Evolutionary conservation across 1,140 invertebrate species (phyloP), one percentile per base, ranked within the genome.

Genomic region (Chironomus striatipennis): DNA sequence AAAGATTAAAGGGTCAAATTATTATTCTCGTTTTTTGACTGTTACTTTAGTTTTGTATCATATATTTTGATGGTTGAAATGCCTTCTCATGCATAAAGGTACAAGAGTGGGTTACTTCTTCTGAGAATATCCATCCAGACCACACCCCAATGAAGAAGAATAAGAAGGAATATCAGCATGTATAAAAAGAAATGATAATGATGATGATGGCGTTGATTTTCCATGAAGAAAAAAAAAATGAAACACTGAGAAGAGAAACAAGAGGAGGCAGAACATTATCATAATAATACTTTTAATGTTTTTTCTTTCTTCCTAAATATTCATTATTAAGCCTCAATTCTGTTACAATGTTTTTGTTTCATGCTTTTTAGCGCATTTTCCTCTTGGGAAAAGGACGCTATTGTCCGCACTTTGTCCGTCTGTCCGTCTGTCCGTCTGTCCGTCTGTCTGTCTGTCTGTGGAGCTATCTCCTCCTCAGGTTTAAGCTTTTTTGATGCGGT

Each of bases 1-100:
- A 70, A 70, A 17, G 65, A 70, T 70, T 70, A 21, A 57, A 70
- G 65, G 65, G 65, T 70, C 65, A 70, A 70, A 70, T 70, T 70
- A 70, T 18, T 20, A 18, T 21, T 57, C 47, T 34, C 43, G n/a
- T n/a, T n/a, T 47, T 15, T 47, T 15, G 8, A 9, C 15, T 47
- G 8, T 8, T 47, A 10, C 43, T 47, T 4, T 47, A 9, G 8
- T 47, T n/a, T 57, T 57, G 47, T 57, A 34, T 57, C 47, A 57
- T n/a, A 47, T 34, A 34, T 34, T 9, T 47, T 57, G 47, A n/a
- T 57, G 47, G 47, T 12, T 57, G 12, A 57, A 10, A 12, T 12
- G 47, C n/a, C 47, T 57, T 15, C 12, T 57, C 47, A 57, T 57
- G 47, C 47, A 57, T 57, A 57, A n/a, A 57, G 15, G 24, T 34